A percentile compares a stretch with the other conserved stretches of the same genome.
These are phyloP conservation scores for Zaprionus bogoriensis DNA, from an alignment of 2,888 invertebrate species.

Conservation along the genomic window DNA sequence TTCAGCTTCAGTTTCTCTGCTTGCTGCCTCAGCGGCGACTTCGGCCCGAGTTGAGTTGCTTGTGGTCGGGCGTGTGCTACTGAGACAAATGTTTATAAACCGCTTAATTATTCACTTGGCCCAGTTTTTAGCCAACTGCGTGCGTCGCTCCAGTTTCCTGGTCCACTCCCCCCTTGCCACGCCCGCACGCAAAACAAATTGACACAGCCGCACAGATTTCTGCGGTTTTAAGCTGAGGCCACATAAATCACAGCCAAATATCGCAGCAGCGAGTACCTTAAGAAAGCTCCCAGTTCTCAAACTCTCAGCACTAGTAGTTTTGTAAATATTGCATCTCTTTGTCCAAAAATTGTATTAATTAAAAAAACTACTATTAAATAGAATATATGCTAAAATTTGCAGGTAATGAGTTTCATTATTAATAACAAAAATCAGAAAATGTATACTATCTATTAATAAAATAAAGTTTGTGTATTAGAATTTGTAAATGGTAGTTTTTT, in stretches of 20 bases:
- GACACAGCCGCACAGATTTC: slow-evolving; percentile 72
- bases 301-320: not conserved
- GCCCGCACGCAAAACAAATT: slow-evolving; percentile 69
- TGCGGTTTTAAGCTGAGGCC: slow-evolving; percentile 69
- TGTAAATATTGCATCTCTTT: no score
- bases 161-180: not conserved
- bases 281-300: not conserved
- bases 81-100: slow-evolving; percentile 78
- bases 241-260: slow-evolving; percentile 62
- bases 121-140: slow-evolving; percentile 57
- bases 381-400: no score
- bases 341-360: no score
- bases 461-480: no score
- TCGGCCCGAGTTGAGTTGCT: not conserved
- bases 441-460: no score
- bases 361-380: no score
- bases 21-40: no score
- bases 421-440: no score
- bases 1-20: not conserved
- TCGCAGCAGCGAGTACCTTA: slow-evolving; percentile 3
- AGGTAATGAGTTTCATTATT: no score
- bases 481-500: no score
- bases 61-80: slow-evolving; percentile 17
- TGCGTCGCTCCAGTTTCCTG: slow-evolving; percentile 25
- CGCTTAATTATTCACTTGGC: slow-evolving; percentile 79